Conservation (phyloP, 2,888 invertebrate species). For the Oxyteleia sp. region DNA sequence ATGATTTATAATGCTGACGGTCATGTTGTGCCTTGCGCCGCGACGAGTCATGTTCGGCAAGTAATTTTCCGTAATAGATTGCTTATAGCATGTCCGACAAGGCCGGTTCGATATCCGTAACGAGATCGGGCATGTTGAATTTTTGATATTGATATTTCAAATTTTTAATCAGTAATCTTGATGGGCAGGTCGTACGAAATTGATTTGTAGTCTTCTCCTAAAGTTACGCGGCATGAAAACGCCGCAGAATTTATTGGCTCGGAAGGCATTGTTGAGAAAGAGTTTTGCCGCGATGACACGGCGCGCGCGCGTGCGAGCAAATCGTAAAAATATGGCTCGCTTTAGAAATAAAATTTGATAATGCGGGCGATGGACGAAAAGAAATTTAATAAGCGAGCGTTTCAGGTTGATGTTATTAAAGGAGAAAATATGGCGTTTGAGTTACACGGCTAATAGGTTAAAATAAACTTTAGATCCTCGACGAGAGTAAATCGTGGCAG, state of each 20-base stretch:
- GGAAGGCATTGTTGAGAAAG: constrained; percentile 21
- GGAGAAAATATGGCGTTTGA: background rate
- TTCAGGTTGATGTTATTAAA: constrained; percentile 1
- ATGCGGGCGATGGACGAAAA: background rate
- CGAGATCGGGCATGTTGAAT: constrained; percentile 43
- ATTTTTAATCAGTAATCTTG: constrained; percentile 42
- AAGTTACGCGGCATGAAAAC: constrained; percentile 21
- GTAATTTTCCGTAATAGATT: constrained; percentile 53
- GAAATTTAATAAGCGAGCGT: background rate
- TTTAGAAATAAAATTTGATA: background rate
- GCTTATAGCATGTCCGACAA: constrained; percentile 41
- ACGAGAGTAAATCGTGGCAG: constrained; percentile 22
- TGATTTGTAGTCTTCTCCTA: constrained; percentile 39
- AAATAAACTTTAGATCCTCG: constrained; percentile 38
- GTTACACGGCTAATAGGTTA: constrained; percentile 36
- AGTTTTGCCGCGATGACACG: background rate
- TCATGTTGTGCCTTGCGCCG: constrained; percentile 49
- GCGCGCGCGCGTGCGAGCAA: background rate
- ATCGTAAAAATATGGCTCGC: background rate
- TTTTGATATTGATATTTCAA: constrained; percentile 46
- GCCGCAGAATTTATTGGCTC: constrained; percentile 30
- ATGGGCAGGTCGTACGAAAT: constrained; percentile 24
- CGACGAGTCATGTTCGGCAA: constrained; percentile 36
- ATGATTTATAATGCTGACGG: constrained; percentile 51
- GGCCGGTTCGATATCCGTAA: constrained; percentile 12